Evolutionary conservation across 2,113 vertebrate species (phyloP).

Genomic region (Podarcis raffonei): DNA sequence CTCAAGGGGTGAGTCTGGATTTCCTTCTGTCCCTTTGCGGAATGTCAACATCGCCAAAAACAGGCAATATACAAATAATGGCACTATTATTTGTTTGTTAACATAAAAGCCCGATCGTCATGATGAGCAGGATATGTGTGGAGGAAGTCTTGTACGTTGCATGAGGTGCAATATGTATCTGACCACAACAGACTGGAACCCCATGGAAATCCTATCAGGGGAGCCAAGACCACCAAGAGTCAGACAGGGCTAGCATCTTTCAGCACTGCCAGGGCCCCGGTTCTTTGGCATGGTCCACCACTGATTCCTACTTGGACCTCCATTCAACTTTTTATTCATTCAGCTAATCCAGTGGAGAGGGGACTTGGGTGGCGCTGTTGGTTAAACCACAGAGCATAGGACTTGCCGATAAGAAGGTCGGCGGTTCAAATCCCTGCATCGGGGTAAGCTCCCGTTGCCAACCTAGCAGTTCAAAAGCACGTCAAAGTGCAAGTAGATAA

Average conservation of each 20-base stretch:
- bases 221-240: not conserved
- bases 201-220: not conserved
- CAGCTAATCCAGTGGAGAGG: not conserved
- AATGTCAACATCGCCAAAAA: not conserved
- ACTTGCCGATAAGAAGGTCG: no score
- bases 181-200: not conserved
- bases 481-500: no score
- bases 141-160: not conserved
- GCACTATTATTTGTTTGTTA: not conserved
- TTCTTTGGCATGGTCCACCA: not conserved
- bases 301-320: not conserved
- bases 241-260: not conserved
- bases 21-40: not conserved
- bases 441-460: no score
- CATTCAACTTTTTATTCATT: not conserved
- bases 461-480: no score
- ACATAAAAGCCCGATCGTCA: no score
- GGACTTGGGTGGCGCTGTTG: no score
- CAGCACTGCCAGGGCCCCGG: not conserved
- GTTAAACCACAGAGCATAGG: no score
- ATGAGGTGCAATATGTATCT: not conserved
- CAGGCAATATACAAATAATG: not conserved
- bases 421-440: no score
- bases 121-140: not conserved
- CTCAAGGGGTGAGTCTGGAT: not conserved